Percentiles rank a stretch among this genome's conserved stretches.
Evolutionary conservation across 2,797 vertebrate species (phyloP).

Genomic region (Eleutherodactylus coqui): DNA sequence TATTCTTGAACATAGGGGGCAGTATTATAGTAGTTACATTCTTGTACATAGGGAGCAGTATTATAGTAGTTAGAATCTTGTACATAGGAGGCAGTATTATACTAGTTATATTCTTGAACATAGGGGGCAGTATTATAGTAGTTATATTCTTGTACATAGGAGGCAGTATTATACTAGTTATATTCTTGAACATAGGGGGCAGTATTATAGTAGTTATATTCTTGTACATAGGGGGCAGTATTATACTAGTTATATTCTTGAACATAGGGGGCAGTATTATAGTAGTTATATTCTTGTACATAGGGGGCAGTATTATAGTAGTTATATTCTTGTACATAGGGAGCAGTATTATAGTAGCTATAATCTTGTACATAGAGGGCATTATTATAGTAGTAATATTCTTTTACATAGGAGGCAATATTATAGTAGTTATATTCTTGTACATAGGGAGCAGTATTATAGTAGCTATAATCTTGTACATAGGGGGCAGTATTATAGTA

Average conservation of each 20-base stretch:
- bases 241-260: conserved; percentile 3
- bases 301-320: neutral
- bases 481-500: neutral
- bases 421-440: conserved; percentile 20
- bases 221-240: neutral
- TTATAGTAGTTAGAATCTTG: conserved; percentile 2
- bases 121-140: neutral
- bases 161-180: conserved; percentile 11
- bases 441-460: neutral
- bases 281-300: conserved; percentile 6
- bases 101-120: neutral
- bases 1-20: neutral
- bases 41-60: neutral
- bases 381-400: conserved; percentile 10
- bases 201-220: conserved; percentile 19
- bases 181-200: neutral
- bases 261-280: neutral
- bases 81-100: neutral
- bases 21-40: neutral
- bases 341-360: neutral
- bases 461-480: conserved; percentile 1
- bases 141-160: neutral
- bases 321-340: neutral
- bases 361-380: neutral
- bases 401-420: neutral